These are phyloP conservation scores for Pseudolycoriella hygida DNA, from an alignment of 2,888 invertebrate species.

Conservation along the genomic window DNA sequence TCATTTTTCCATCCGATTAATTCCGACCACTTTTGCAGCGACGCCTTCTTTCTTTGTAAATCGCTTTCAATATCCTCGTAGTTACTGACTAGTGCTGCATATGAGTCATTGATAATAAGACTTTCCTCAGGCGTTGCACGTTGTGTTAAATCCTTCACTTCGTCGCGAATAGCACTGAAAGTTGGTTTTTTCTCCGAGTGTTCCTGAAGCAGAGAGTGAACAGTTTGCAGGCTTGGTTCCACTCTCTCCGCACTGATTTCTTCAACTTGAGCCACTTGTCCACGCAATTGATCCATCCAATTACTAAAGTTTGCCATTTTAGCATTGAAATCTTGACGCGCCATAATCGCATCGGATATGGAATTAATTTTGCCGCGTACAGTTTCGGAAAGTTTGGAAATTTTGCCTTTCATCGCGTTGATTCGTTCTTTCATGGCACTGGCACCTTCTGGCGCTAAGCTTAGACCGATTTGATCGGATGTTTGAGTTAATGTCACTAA, in stretches of 20 bases:
- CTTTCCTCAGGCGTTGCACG: slow-evolving; percentile 57
- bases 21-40: slow-evolving; percentile 68
- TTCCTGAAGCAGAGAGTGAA: slow-evolving; percentile 67
- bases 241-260: slow-evolving; percentile 69
- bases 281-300: slow-evolving; percentile 58
- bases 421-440: slow-evolving; percentile 52
- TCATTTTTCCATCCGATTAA: slow-evolving; percentile 67
- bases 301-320: slow-evolving; percentile 61
- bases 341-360: slow-evolving; percentile 62
- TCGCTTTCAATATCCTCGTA: slow-evolving; percentile 61
- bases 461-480: slow-evolving; percentile 61
- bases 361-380: slow-evolving; percentile 60
- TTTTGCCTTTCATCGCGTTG: slow-evolving; percentile 51
- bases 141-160: slow-evolving; percentile 59
- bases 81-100: slow-evolving; percentile 54
- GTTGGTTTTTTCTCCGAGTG: slow-evolving; percentile 66
- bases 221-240: slow-evolving; percentile 55
- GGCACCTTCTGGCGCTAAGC: slow-evolving; percentile 61
- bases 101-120: slow-evolving; percentile 52
- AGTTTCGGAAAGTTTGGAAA: slow-evolving; percentile 57
- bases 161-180: slow-evolving; percentile 61
- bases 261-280: slow-evolving; percentile 57
- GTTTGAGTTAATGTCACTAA: slow-evolving; percentile 61
- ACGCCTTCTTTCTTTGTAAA: slow-evolving; percentile 52
- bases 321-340: slow-evolving; percentile 67